These are phyloP conservation scores for Pholis gunnellus DNA, from an alignment of 2,113 vertebrate species.

Conservation along the genomic window DNA sequence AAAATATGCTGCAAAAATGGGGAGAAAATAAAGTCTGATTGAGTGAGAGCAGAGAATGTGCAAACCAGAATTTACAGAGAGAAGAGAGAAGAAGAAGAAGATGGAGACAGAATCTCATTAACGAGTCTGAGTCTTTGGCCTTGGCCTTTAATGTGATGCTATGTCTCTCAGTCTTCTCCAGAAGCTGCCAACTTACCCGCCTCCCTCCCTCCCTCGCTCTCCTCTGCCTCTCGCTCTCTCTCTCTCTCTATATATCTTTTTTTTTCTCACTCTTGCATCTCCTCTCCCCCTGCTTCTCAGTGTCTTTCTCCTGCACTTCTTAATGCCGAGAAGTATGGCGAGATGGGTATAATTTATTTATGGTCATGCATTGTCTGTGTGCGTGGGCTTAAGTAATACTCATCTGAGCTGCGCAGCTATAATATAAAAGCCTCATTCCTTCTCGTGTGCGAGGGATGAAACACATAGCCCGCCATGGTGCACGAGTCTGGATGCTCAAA, in stretches of 20 bases:
- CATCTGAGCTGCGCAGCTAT: constrained; percentile 67
- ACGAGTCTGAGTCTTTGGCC: constrained; percentile 61
- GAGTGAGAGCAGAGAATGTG: constrained; percentile 21
- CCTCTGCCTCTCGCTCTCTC: neutral
- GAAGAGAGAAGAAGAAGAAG: constrained; percentile 4
- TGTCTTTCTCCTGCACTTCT: constrained; percentile 55
- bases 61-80: constrained; percentile 12
- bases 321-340: constrained; percentile 56
- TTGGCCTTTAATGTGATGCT: constrained; percentile 69
- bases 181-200: constrained; percentile 40
- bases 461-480: constrained; percentile 54
- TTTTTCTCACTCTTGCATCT: constrained; percentile 41
- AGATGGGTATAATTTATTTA: constrained; percentile 78
- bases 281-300: constrained; percentile 42
- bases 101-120: constrained; percentile 74
- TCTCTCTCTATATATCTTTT: neutral
- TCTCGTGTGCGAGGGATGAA: constrained; percentile 68
- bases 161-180: constrained; percentile 62
- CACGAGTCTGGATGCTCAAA: constrained; percentile 52
- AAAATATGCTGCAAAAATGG: constrained; percentile 23
- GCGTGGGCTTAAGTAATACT: constrained; percentile 79
- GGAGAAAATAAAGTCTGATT: constrained; percentile 22
- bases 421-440: constrained; percentile 72
- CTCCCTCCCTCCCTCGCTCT: neutral
- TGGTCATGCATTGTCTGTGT: constrained; percentile 72